phyloP scores from a whole-genome alignment of 2,797 vertebrate species.

The Mionectes olivaceus region DNA sequence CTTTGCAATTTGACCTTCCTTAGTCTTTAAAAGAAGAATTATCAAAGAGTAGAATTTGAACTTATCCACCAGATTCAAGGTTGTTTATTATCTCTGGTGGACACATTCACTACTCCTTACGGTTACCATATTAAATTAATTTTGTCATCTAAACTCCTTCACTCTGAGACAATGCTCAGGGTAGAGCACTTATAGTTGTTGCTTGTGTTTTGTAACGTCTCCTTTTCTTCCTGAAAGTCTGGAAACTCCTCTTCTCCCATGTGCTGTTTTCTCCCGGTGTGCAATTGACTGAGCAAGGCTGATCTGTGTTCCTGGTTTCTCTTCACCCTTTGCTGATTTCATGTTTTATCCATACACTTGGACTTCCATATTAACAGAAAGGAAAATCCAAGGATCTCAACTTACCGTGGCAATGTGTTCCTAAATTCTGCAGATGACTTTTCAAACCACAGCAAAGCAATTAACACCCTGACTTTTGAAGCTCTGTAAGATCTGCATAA shows the following conservation, averaged over 20 bases:
- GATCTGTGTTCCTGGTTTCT: neutral
- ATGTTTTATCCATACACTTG: neutral
- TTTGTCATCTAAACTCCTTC: neutral
- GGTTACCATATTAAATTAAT: neutral
- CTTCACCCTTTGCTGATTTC: neutral
- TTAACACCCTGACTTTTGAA: neutral
- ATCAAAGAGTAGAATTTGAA: neutral
- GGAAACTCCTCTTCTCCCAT: neutral
- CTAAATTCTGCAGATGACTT: neutral
- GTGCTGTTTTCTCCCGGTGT: neutral
- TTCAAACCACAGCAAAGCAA: neutral
- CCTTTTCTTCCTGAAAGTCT: neutral
- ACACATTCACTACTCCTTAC: neutral
- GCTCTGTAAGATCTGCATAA: neutral
- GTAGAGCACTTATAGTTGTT: neutral
- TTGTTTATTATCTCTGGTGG: neutral
- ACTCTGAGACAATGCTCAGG: neutral
- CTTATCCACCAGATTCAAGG: neutral
- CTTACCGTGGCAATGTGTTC: neutral
- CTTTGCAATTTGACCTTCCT: slow-evolving; percentile 9
- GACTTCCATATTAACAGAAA: neutral
- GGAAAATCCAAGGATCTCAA: neutral
- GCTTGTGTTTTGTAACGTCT: neutral
- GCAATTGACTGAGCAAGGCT: neutral
- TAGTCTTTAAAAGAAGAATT: slow-evolving; percentile 14